phyloP scores from a whole-genome alignment of 2,888 invertebrate genomes.

The Stratiomys singularior region DNA sequence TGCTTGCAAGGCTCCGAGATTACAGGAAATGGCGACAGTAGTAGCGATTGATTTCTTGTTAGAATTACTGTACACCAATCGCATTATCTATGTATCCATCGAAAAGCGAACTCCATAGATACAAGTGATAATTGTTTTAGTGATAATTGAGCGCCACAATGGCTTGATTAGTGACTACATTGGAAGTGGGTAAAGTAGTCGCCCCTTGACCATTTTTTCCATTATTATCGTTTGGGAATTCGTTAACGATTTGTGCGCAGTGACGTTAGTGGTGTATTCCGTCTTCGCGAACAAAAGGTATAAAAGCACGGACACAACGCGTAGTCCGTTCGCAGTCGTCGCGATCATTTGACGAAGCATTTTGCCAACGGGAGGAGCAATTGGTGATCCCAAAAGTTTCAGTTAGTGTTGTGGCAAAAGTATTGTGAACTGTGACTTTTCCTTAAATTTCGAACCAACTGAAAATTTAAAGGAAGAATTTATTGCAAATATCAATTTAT shows the following conservation, averaged over 20 bases:
- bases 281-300: constrained; percentile 24
- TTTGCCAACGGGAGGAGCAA: background rate
- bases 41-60: background rate
- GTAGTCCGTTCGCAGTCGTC: constrained; percentile 16
- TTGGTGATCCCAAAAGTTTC: background rate
- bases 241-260: constrained; percentile 3
- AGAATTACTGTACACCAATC: background rate
- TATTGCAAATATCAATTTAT: background rate
- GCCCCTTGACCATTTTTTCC: background rate
- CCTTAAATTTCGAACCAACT: background rate
- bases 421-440: no score
- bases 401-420: no score
- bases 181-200: background rate
- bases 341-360: constrained; percentile 23
- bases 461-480: background rate
- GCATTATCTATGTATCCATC: constrained; percentile 17
- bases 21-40: background rate
- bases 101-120: background rate
- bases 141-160: background rate
- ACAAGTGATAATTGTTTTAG: background rate
- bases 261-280: background rate
- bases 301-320: constrained; percentile 36
- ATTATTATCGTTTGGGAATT: constrained; percentile 14
- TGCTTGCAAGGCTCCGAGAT: background rate
- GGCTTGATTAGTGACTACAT: background rate